Conservation (phyloP, 1,140 invertebrate genomes). For the Dinoponera quadriceps region DNA sequence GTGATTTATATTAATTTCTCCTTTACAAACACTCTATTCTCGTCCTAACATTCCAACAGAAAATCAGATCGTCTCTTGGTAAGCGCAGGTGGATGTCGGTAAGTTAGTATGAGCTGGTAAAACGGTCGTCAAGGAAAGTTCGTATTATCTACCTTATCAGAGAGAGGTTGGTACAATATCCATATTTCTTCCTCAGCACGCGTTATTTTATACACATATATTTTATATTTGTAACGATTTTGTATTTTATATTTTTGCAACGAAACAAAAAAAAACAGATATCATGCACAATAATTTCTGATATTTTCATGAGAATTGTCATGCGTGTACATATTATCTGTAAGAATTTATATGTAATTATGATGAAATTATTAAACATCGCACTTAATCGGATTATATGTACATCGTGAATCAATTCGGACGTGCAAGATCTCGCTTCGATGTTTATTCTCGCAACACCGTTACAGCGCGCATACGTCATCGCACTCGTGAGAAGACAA, state of each 20-base stretch:
- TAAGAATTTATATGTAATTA: background rate
- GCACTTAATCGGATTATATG: background rate
- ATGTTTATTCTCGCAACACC: background rate
- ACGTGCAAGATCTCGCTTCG: background rate
- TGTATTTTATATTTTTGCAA: conserved; percentile 2
- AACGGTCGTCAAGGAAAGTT: background rate
- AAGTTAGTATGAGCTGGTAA: conserved; percentile 54
- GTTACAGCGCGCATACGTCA: background rate
- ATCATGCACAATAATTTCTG: background rate
- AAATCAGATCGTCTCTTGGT: conserved; percentile 27
- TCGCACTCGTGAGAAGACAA: background rate
- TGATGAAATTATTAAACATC: conserved; percentile 16
- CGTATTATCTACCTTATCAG: conserved; percentile 44
- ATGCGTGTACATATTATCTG: background rate
- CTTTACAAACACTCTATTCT: background rate
- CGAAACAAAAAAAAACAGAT: background rate
- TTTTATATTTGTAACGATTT: background rate
- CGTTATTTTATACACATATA: no score
- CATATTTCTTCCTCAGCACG: background rate
- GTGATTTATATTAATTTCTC: background rate
- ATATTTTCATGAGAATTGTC: background rate
- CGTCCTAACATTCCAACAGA: background rate
- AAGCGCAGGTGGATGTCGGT: conserved; percentile 35
- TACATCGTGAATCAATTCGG: background rate
- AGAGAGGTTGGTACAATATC: conserved; percentile 25